These are phyloP conservation scores for Ciconia maguari DNA, from an alignment of 2,113 vertebrate species.

Conservation along the genomic window DNA sequence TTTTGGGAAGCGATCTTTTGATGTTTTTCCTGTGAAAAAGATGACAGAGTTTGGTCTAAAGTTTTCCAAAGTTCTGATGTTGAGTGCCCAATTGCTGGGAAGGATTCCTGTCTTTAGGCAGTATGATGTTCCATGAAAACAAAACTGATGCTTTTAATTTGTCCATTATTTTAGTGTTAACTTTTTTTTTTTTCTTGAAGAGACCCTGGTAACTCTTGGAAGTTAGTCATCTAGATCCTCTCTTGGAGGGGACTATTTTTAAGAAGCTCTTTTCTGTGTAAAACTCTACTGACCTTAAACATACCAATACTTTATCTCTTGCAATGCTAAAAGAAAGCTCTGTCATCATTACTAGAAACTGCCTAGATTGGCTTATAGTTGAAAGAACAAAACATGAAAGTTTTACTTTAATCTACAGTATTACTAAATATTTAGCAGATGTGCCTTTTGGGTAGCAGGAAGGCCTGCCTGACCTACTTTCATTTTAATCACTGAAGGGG, in stretches of 20 bases:
- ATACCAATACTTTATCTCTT: neutral
- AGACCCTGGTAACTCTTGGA: neutral
- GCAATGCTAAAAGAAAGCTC: neutral
- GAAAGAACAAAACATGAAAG: neutral
- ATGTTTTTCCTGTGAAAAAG: neutral
- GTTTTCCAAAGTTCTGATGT: neutral
- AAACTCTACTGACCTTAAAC: neutral
- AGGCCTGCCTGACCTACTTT: constrained; percentile 7
- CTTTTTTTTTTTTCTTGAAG: neutral
- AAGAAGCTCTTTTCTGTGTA: neutral
- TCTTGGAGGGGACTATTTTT: neutral
- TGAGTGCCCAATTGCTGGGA: neutral
- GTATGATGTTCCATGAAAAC: neutral
- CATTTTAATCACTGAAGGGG: neutral
- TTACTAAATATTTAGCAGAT: neutral
- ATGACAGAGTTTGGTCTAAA: neutral
- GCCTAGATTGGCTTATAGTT: neutral
- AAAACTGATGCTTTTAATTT: neutral
- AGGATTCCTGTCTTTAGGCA: neutral
- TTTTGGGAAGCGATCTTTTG: neutral
- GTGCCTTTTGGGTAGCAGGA: neutral
- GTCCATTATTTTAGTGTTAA: neutral
- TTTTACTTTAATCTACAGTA: neutral
- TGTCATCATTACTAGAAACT: neutral
- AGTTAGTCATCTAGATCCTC: neutral